Base-by-base conservation (phyloP, 2,888 invertebrate genomes). In the Polia nebulosa region DNA sequence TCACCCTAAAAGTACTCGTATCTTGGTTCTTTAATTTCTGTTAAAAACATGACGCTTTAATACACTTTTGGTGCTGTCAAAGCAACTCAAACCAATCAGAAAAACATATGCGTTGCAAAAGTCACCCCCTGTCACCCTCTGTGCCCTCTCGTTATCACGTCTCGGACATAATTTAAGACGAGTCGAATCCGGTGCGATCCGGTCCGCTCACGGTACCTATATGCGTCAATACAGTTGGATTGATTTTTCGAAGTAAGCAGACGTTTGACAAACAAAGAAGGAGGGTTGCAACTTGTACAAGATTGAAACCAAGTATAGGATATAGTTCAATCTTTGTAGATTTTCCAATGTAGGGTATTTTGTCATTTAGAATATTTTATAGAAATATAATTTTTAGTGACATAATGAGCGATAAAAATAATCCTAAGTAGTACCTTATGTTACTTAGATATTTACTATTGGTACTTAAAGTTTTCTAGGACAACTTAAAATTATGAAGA, bases 131-230 rank as follows among this genome's bases (percentile, higher is more conserved):
- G 27, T 25, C 45, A 32, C 39, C 67, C 53, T 34, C 41, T 20
- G 20, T 44, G 41, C 34, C 62, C 76, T 53, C 70, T 70, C 71
- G 70, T 79, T 78, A 77, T 66, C 78, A 79, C 78, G 78, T 80
- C 52, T 71, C 62, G 80, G 68, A 79, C 78, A 79, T 79, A 76
- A 79, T 79, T 79, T 80, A 80, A 80, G 78, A 66, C 45, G 65
- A 71, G 58, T 44, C 61, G 66, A 49, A 64, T 51, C 53, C 75
- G 53, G 66, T 49, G 63, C 74, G 56, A 17, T 44, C 56, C 55
- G 44, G 65, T 52, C 25, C 60, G 39, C 52, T 53, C 45, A 59
- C 49, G 68, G 52, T 52, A n/a, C n/a, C n/a, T n/a, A 22, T 66
- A 75, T 45, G 68, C 68, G 76, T 45, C 72, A 75, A 68, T 68